These are phyloP conservation scores for Oryzaephilus surinamensis DNA, from an alignment of 1,140 invertebrate genomes.

Conservation along the genomic window DNA sequence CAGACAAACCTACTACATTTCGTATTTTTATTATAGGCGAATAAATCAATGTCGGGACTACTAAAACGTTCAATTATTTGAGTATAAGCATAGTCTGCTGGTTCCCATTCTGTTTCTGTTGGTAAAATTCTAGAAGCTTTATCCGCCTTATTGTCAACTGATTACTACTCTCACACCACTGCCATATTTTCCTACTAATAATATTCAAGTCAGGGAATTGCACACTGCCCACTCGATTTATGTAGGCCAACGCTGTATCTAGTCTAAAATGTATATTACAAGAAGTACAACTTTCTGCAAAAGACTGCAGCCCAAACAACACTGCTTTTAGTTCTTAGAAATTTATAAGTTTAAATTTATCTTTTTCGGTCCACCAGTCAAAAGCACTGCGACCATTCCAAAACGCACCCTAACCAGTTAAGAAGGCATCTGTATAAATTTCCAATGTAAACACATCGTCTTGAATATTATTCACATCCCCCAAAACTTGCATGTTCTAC, in stretches of 20 bases:
- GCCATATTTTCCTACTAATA: no score
- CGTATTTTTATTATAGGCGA: not conserved
- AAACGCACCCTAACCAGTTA: not conserved
- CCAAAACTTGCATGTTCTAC: not conserved
- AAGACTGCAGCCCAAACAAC: constrained; percentile 3
- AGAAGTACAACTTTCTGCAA: not conserved
- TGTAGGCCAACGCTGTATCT: constrained; percentile 7
- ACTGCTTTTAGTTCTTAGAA: constrained; percentile 1
- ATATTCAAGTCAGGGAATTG: no score
- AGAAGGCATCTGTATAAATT: constrained; percentile 4
- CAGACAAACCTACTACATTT: not conserved
- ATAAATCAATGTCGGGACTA: not conserved
- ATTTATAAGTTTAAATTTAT: constrained; percentile 3
- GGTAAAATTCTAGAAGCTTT: no score
- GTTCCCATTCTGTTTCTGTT: no score
- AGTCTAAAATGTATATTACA: constrained; percentile 5
- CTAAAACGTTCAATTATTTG: no score
- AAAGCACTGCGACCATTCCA: not conserved
- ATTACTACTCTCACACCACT: no score
- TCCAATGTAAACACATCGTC: not conserved
- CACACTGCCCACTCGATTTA: constrained; percentile 8
- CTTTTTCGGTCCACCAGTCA: not conserved
- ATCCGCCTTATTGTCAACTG: no score
- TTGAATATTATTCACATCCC: not conserved
- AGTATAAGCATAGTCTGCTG: no score